Evolutionary conservation across 2,888 invertebrate species (phyloP).

Genomic region (Clostera curtula): DNA sequence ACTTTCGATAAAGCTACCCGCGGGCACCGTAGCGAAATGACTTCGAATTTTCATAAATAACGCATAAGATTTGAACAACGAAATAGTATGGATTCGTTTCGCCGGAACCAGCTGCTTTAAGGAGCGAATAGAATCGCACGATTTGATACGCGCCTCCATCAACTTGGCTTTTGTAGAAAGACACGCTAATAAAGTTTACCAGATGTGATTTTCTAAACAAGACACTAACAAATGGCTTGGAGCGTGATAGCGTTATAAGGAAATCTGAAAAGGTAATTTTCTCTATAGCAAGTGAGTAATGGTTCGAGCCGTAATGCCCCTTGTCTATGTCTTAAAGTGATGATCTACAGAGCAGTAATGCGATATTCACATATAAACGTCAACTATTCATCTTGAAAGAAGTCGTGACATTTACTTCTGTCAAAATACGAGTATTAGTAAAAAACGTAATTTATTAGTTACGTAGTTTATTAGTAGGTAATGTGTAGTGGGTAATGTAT

Average conservation of each 20-base stretch:
- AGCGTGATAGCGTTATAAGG: constrained; percentile 41
- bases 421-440: no score
- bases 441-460: no score
- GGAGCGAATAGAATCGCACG: constrained; percentile 62
- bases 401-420: no score
- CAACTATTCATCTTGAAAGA: no score
- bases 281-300: constrained; percentile 43
- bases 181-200: constrained; percentile 67
- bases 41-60: constrained; percentile 67
- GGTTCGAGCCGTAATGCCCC: no score
- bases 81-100: constrained; percentile 66
- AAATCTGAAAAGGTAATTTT: constrained; percentile 44
- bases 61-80: constrained; percentile 64
- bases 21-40: constrained; percentile 47
- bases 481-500: no score
- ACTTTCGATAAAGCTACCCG: constrained; percentile 43
- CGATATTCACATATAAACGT: no score
- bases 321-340: no score
- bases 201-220: constrained; percentile 72
- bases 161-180: constrained; percentile 65
- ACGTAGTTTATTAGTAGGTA: no score
- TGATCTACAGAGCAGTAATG: constrained; percentile 15
- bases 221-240: constrained; percentile 65
- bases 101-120: constrained; percentile 68
- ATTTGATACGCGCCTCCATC: constrained; percentile 74